Conservation (phyloP, 2,797 vertebrate species). For the Smutsia gigantea region DNA sequence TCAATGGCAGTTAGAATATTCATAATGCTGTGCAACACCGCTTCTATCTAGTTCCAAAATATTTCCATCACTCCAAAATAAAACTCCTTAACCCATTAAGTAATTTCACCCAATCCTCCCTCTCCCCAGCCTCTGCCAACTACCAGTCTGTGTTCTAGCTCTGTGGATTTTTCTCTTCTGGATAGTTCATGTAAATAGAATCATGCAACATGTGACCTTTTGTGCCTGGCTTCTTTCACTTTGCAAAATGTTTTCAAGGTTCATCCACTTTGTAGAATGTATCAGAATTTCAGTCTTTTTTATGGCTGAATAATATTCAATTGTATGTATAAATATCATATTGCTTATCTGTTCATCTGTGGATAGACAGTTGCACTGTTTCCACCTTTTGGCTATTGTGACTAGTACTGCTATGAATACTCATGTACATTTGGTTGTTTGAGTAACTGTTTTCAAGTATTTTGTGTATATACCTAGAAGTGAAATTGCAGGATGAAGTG, state of each 20-base stretch:
- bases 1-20: neutral
- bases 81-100: neutral
- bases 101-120: neutral
- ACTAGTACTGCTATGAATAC: neutral
- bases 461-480: neutral
- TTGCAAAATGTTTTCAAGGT: neutral
- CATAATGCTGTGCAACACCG: neutral
- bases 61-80: neutral
- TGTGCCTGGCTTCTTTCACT: neutral
- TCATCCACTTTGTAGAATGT: neutral
- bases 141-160: neutral
- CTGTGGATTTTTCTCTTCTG: neutral
- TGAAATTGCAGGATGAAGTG: neutral
- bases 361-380: neutral
- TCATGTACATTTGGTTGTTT: neutral
- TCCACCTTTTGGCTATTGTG: neutral
- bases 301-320: neutral
- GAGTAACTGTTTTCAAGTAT: neutral
- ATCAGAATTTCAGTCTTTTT: neutral
- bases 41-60: neutral
- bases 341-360: neutral
- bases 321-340: neutral
- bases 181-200: neutral
- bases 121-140: neutral
- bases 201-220: neutral